Base-by-base conservation (phyloP, 2,113 vertebrate genomes). In the Gracilinanus agilis region DNA sequence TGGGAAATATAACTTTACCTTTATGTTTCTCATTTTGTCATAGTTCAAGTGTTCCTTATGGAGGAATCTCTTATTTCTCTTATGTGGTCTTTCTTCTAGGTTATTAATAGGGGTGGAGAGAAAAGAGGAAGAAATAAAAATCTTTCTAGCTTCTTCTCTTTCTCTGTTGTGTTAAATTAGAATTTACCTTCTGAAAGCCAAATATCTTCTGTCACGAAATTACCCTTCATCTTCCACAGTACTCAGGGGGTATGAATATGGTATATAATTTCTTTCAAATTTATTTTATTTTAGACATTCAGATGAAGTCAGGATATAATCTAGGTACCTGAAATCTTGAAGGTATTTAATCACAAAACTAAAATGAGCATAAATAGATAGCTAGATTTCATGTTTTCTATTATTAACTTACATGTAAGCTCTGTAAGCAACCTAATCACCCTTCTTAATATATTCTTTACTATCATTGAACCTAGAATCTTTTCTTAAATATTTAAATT, bases 341-440 rank as follows among this genome's bases (percentile, higher is more conserved):
- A 40, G 92, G 53, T 94, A 90, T 95, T 97, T 93, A 75, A 55
- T 91, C 40, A 93, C 55, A 92, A 7, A 90, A 44, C 2, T 88
- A 44, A 97, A 94, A 96, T 97, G 89, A 97, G 44, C 0, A 88
- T 54, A 9, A 90, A 40, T 93, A 96, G 95, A 44, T 96, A 44
- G 90, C 53, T 21, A 93, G 34, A 96, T 93, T 25, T 91, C 67
- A 88, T 94, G 12, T 93, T 58, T 27, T 49, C 40, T 91, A 55
- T 7, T 96, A 16, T 83, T 56, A 94, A 95, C 49, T 9, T 58
- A 16, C n/a, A 89, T 9, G 6, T 93, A 29, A 34, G 90, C 96
- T 95, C 25, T 0, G 3, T 3, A 95, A 83, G 10, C n/a, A 83
- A 83, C 5, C 34, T 34, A 75, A n/a, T 75, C 12, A 3, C 13